These are phyloP conservation scores for Leucoraja erinaceus DNA, from an alignment of 2,113 vertebrate species.

Conservation along the genomic window DNA sequence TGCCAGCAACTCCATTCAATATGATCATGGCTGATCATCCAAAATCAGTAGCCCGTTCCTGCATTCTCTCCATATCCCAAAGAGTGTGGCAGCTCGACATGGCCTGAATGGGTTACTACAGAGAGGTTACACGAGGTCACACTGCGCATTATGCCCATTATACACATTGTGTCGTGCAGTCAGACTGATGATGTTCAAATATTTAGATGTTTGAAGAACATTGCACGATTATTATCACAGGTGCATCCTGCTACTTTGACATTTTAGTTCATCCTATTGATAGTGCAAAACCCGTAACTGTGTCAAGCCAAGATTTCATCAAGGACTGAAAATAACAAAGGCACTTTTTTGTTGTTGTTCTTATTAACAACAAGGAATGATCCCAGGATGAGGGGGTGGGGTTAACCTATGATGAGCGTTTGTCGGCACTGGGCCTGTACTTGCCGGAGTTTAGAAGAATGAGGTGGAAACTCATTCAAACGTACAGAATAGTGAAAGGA, in stretches of 20 bases:
- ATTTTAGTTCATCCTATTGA: background rate
- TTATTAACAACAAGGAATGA: background rate
- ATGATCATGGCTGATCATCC: too few species aligned
- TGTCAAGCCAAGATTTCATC: background rate
- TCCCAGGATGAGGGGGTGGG: too few species aligned
- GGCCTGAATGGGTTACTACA: background rate
- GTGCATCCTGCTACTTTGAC: background rate
- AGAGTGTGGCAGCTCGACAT: too few species aligned
- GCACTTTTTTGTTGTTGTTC: background rate
- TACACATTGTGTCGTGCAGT: background rate
- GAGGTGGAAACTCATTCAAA: too few species aligned
- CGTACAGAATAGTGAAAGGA: too few species aligned
- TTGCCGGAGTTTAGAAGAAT: too few species aligned
- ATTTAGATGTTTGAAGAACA: background rate
- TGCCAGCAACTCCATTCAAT: too few species aligned
- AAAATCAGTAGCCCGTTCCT: too few species aligned
- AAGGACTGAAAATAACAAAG: background rate
- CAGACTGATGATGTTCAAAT: background rate
- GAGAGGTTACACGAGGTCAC: background rate
- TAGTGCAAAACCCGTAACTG: background rate
- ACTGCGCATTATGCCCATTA: background rate
- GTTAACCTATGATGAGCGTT: too few species aligned
- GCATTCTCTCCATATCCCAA: too few species aligned
- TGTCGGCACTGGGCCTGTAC: too few species aligned
- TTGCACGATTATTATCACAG: background rate